Conservation (phyloP, 2,888 invertebrate genomes). For the Caenorhabditis panamensis region DNA sequence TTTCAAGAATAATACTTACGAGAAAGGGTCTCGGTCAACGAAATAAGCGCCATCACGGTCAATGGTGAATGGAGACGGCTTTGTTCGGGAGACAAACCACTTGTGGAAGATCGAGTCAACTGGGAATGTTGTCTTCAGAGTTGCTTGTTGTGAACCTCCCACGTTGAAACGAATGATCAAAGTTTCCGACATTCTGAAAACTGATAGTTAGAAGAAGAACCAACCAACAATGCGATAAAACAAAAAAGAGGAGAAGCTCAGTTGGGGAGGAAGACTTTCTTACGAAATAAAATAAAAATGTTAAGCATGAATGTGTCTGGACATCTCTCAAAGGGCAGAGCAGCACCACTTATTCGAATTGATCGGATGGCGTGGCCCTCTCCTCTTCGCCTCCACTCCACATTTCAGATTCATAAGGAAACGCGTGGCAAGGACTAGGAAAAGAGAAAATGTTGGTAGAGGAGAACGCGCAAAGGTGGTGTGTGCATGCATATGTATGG, state of each 20-base stretch:
- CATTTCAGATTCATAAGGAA: conserved; percentile 61
- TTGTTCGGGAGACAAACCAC: conserved; percentile 78
- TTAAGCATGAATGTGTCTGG: conserved; percentile 47
- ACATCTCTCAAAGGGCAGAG: conserved; percentile 55
- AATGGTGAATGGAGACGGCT: conserved; percentile 68
- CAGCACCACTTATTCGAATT: conserved; percentile 62
- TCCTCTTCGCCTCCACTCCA: conserved; percentile 15
- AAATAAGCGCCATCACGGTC: conserved; percentile 77
- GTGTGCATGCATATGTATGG: conserved; percentile 29
- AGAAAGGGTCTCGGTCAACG: conserved; percentile 78
- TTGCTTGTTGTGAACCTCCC: conserved; percentile 71
- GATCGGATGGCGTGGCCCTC: conserved; percentile 33
- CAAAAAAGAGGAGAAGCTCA: background rate
- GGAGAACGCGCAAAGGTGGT: conserved; percentile 25
- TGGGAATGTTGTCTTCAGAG: conserved; percentile 66
- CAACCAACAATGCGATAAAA: background rate
- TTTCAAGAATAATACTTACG: conserved; percentile 64
- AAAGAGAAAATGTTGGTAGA: conserved; percentile 11
- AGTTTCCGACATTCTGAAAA: conserved; percentile 58
- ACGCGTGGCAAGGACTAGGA: conserved; percentile 4
- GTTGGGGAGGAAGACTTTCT: conserved; percentile 11
- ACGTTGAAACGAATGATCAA: conserved; percentile 77
- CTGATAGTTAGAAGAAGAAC: background rate
- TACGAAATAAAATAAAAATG: conserved; percentile 30
- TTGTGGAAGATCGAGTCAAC: conserved; percentile 70